Evolutionary conservation across 2,888 invertebrate species (phyloP).

Genomic region (Drosophila kokeensis): DNA sequence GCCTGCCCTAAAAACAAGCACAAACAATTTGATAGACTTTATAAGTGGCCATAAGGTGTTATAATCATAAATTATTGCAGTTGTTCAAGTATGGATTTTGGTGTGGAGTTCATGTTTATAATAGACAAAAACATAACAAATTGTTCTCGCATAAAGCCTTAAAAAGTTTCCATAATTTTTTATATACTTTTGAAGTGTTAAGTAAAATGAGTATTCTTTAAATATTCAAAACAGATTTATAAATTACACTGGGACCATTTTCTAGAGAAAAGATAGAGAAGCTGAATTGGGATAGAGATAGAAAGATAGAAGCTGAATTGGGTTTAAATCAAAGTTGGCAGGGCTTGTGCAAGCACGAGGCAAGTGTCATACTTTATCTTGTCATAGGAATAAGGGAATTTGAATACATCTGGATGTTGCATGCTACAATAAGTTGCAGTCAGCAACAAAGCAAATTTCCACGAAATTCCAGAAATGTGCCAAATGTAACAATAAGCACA

Average conservation of each 20-base stretch:
- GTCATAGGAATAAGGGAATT: slow-evolving; percentile 18
- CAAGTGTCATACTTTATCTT: slow-evolving; percentile 35
- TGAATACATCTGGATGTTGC: slow-evolving; percentile 38
- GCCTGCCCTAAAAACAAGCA: background rate
- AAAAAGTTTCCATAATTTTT: background rate
- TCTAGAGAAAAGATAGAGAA: background rate
- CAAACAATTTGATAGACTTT: background rate
- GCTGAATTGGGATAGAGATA: background rate
- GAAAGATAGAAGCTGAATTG: too few relatives aligned
- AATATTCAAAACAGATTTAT: background rate
- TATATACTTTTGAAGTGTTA: background rate
- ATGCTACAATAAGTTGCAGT: slow-evolving; percentile 31
- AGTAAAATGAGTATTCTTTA: background rate
- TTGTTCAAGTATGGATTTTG: background rate
- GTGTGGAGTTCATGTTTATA: background rate
- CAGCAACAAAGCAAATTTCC: slow-evolving; percentile 44
- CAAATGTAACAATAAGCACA: slow-evolving; percentile 43
- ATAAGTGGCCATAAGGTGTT: background rate
- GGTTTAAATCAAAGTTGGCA: background rate
- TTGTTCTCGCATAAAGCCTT: background rate
- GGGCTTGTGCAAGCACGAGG: slow-evolving; percentile 6
- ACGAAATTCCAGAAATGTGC: slow-evolving; percentile 41
- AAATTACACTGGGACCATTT: background rate
- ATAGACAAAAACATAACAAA: background rate
- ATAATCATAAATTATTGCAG: background rate